These are phyloP conservation scores for Ranitomeya imitator DNA, from an alignment of 2,113 vertebrate genomes.

Conservation along the genomic window DNA sequence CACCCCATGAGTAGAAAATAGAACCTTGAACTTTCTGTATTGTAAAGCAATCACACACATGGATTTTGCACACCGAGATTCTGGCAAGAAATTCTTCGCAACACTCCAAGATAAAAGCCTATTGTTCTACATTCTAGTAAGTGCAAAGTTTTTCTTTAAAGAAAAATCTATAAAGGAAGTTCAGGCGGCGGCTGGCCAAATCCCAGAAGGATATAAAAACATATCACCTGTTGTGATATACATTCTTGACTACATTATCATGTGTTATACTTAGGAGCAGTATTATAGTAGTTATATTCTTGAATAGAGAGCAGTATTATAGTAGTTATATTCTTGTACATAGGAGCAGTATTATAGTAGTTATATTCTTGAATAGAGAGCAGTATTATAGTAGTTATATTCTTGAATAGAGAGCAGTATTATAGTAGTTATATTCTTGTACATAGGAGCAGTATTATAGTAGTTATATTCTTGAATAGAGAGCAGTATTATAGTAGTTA, in stretches of 20 bases:
- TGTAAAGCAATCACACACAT: background rate
- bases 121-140: too few species aligned
- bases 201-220: background rate
- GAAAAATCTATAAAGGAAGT: background rate
- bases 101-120: too few species aligned
- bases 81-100: too few species aligned
- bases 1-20: background rate
- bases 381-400: background rate
- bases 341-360: background rate
- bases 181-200: background rate
- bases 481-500: too few species aligned
- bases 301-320: background rate
- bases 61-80: background rate
- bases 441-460: too few species aligned
- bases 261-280: too few species aligned
- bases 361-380: background rate
- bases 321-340: background rate
- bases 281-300: background rate
- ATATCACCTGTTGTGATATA: too few species aligned
- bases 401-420: background rate
- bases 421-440: background rate
- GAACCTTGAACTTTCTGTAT: background rate
- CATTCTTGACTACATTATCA: too few species aligned
- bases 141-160: background rate
- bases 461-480: too few species aligned